Conservation (phyloP, 1,140 invertebrate species). For the Temnothorax curvispinosus region DNA sequence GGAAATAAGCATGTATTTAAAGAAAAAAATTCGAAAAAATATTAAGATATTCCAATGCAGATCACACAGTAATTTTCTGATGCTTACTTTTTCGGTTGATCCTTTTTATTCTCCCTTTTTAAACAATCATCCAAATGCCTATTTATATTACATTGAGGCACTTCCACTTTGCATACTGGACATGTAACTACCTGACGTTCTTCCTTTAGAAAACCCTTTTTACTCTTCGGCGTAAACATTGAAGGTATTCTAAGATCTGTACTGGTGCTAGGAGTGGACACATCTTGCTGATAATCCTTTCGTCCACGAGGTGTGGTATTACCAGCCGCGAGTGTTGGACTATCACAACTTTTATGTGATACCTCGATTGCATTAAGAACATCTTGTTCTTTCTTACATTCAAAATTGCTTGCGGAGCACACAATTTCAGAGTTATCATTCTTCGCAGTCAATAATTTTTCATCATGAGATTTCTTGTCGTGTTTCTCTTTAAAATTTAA, state of each 20-base stretch:
- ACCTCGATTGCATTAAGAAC: slow-evolving; percentile 16
- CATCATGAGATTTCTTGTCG: neutral
- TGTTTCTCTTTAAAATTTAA: slow-evolving; percentile 69
- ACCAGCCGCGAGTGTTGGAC: neutral
- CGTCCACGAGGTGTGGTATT: slow-evolving; percentile 44
- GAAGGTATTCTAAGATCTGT: slow-evolving; percentile 60
- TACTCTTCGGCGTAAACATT: slow-evolving; percentile 80
- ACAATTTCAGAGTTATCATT: neutral
- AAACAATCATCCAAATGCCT: slow-evolving; percentile 87
- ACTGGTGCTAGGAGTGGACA: slow-evolving; percentile 80
- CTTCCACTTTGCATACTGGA: slow-evolving; percentile 86
- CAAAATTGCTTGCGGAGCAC: neutral
- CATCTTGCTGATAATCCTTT: slow-evolving; percentile 32
- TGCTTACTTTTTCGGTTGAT: slow-evolving; percentile 62
- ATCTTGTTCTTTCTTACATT: slow-evolving; percentile 28
- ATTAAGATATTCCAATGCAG: neutral
- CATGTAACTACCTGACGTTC: slow-evolving; percentile 82
- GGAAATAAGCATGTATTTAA: slow-evolving; percentile 34
- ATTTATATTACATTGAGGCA: slow-evolving; percentile 85
- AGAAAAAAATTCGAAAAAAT: neutral
- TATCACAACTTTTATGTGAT: neutral
- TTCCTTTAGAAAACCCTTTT: slow-evolving; percentile 43
- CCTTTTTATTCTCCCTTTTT: slow-evolving; percentile 74
- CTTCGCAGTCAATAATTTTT: neutral
- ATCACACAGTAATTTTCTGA: slow-evolving; percentile 24